These are phyloP conservation scores for Synchiropus splendidus DNA, from an alignment of 2,113 vertebrate genomes.

Conservation along the genomic window DNA sequence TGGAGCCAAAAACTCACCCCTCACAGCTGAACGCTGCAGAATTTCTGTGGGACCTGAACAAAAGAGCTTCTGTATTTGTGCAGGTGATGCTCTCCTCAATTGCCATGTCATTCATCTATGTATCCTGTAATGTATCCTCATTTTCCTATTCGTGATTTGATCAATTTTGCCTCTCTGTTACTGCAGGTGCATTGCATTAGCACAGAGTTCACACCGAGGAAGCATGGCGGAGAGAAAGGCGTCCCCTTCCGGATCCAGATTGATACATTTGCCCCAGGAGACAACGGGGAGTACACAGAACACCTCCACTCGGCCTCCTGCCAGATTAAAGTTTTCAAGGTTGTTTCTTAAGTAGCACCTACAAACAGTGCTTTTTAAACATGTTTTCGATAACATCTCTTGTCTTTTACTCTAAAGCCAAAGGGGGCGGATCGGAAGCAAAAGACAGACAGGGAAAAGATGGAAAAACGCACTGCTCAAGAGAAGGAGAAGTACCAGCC, in stretches of 20 bases:
- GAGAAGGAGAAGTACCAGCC: conserved; percentile 98
- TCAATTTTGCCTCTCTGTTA: background rate
- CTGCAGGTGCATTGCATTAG: conserved; percentile 94
- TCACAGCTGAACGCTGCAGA: conserved; percentile 96
- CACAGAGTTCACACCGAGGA: conserved; percentile 97
- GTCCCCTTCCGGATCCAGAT: conserved; percentile 95
- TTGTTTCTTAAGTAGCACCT: conserved; percentile 24
- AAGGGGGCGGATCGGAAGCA: conserved; percentile 97
- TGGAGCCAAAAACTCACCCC: conserved; percentile 88
- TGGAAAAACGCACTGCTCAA: conserved; percentile 94
- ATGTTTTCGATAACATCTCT: no score
- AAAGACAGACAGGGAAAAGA: conserved; percentile 95
- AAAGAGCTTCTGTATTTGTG: conserved; percentile 93
- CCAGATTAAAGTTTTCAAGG: conserved; percentile 99
- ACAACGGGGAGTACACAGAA: conserved; percentile 83
- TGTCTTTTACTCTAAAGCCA: conserved; percentile 65
- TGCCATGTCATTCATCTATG: no score
- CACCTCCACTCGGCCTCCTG: conserved; percentile 97
- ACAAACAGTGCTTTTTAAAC: no score
- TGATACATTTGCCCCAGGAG: conserved; percentile 86
- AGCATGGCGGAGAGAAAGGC: conserved; percentile 95
- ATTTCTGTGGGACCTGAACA: conserved; percentile 92
- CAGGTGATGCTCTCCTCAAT: conserved; percentile 69
- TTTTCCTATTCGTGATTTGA: background rate
- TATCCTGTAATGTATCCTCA: no score